Evolutionary conservation across 1,140 invertebrate species (phyloP).

Genomic region (Tenebrio molitor): DNA sequence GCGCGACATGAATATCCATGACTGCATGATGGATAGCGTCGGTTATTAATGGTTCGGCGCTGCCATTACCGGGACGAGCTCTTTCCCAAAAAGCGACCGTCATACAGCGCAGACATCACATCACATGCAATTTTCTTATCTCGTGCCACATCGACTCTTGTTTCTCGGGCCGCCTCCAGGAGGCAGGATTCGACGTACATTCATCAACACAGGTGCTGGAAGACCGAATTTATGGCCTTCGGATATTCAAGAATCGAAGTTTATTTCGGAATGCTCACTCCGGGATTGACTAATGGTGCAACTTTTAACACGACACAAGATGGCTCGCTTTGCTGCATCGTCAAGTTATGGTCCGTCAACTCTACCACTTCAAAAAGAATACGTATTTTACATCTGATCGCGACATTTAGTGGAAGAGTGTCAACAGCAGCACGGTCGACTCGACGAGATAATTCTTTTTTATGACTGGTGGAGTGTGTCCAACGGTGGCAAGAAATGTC

Average conservation of each 20-base stretch:
- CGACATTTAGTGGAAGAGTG: too few relatives aligned
- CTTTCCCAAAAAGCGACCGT: conserved; percentile 39
- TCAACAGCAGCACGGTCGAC: too few relatives aligned
- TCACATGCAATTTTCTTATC: conserved; percentile 32
- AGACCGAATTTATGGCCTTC: neutral
- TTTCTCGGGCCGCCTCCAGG: neutral
- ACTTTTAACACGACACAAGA: too few relatives aligned
- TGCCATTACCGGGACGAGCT: conserved; percentile 43
- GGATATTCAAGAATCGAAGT: neutral
- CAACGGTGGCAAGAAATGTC: too few relatives aligned
- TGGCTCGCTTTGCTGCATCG: too few relatives aligned
- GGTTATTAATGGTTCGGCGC: conserved; percentile 45
- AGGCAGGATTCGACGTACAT: neutral
- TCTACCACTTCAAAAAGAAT: too few relatives aligned
- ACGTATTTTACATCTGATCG: too few relatives aligned
- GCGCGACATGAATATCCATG: conserved; percentile 49
- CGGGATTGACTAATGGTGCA: neutral
- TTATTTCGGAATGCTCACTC: neutral
- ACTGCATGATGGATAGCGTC: conserved; percentile 43
- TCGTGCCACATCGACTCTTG: conserved; percentile 6
- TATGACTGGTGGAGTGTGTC: too few relatives aligned
- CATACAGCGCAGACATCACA: conserved; percentile 5
- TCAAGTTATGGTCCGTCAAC: too few relatives aligned
- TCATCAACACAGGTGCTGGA: neutral
- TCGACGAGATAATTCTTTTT: too few relatives aligned